Conservation (phyloP, 2,113 vertebrate species). For the Sylvilagus bachmani region DNA sequence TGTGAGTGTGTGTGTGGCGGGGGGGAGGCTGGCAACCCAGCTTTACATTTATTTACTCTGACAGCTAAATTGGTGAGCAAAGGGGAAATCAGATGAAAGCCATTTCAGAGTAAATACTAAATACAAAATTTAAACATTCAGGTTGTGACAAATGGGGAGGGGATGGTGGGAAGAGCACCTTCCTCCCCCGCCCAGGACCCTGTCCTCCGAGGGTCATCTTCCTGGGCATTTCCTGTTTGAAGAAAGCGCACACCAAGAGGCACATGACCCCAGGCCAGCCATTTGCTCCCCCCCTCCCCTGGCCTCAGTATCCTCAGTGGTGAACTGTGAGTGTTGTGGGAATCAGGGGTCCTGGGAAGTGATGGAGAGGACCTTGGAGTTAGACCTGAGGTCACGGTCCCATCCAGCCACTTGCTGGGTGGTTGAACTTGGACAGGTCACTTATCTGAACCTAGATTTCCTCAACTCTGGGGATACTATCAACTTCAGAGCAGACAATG, state of each 20-base stretch:
- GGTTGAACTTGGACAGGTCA: constrained; percentile 43
- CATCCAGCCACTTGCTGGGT: neutral
- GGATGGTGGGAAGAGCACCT: constrained; percentile 32
- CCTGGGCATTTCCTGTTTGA: constrained; percentile 59
- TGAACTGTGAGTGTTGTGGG: neutral
- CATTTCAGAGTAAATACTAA: constrained; percentile 88
- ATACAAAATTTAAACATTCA: constrained; percentile 84
- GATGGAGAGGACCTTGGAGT: neutral
- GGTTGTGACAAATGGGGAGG: constrained; percentile 78
- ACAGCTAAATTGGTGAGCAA: constrained; percentile 90
- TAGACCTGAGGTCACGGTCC: neutral
- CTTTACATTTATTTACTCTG: constrained; percentile 88
- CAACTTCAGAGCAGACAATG: neutral
- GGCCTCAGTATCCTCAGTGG: neutral
- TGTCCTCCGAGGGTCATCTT: constrained; percentile 26
- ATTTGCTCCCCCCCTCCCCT: neutral
- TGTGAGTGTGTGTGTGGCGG: constrained; percentile 80
- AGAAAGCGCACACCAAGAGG: neutral
- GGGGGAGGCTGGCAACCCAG: constrained; percentile 85
- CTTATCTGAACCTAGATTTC: neutral
- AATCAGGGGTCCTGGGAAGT: neutral
- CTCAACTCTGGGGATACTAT: neutral
- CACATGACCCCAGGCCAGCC: neutral
- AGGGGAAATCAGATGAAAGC: constrained; percentile 89
- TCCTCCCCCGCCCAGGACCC: constrained; percentile 3